A percentile compares a stretch with the other conserved stretches of the same genome.
Evolutionary conservation across 2,797 vertebrate genomes (phyloP).

Genomic region (Acipenser ruthenus): DNA sequence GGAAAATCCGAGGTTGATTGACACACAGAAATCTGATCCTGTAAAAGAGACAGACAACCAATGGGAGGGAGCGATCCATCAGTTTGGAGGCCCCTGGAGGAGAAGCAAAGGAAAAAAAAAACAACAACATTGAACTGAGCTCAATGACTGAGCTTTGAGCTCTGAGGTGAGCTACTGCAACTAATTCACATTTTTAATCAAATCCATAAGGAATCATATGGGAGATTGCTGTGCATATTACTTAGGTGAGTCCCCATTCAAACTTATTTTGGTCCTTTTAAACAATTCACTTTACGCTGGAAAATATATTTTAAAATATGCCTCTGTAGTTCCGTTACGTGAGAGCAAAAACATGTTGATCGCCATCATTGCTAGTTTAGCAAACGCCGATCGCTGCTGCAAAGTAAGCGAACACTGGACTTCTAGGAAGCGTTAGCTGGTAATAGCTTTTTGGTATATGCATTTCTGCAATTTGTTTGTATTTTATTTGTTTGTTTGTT

Average conservation of each 20-base stretch:
- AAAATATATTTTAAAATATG: slow-evolving; percentile 25
- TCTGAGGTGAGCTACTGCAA: slow-evolving; percentile 60
- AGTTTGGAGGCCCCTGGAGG: slow-evolving; percentile 83
- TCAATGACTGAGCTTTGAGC: slow-evolving; percentile 65
- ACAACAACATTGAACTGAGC: slow-evolving; percentile 53
- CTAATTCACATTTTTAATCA: slow-evolving; percentile 59
- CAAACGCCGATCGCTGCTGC: slow-evolving; percentile 15
- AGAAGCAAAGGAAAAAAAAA: slow-evolving; percentile 63
- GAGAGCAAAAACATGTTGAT: slow-evolving; percentile 48
- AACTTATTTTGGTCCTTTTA: slow-evolving; percentile 47
- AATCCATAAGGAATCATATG: slow-evolving; percentile 55
- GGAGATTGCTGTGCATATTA: slow-evolving; percentile 52
- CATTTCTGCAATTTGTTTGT: too few species aligned
- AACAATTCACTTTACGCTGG: slow-evolving; percentile 37
- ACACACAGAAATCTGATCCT: slow-evolving; percentile 73
- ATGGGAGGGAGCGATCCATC: slow-evolving; percentile 76
- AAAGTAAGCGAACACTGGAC: too few species aligned
- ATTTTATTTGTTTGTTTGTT: too few species aligned
- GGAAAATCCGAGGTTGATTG: slow-evolving; percentile 50
- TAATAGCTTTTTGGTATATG: too few species aligned
- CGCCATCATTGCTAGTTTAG: slow-evolving; percentile 65
- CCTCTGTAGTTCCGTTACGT: slow-evolving; percentile 48
- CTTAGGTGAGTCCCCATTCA: slow-evolving; percentile 68
- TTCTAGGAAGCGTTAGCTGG: too few species aligned
- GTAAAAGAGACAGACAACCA: slow-evolving; percentile 75